A percentile compares a stretch with the other conserved stretches of the same genome.
Evolutionary conservation across 2,888 invertebrate species (phyloP).

Genomic region (Drosophila kuntzei): DNA sequence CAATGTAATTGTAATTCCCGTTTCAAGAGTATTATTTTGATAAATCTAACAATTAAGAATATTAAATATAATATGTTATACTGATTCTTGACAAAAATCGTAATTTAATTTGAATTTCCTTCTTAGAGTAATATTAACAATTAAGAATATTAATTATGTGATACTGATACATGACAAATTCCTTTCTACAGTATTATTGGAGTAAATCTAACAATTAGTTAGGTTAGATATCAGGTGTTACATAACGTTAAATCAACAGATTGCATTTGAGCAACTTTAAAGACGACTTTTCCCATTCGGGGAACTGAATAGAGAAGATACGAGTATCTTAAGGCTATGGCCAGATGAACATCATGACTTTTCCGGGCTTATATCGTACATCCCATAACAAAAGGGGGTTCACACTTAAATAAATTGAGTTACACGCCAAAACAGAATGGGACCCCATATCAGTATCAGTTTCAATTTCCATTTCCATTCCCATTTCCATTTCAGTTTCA

Average conservation of each 20-base stretch:
- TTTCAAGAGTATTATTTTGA: too few relatives aligned
- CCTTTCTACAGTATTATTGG: too few relatives aligned
- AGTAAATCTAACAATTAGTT: not conserved
- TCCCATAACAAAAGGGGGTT: slow-evolving; percentile 11
- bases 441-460: slow-evolving; percentile 49
- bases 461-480: slow-evolving; percentile 25
- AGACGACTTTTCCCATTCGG: not conserved
- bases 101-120: too few relatives aligned
- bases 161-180: too few relatives aligned
- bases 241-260: not conserved
- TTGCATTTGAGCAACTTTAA: not conserved
- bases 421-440: slow-evolving; percentile 53
- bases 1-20: too few relatives aligned
- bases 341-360: slow-evolving; percentile 44
- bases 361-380: slow-evolving; percentile 49
- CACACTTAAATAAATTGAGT: slow-evolving; percentile 58
- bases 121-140: too few relatives aligned
- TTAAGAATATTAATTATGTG: too few relatives aligned
- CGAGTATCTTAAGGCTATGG: slow-evolving; percentile 5
- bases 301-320: slow-evolving; percentile 9
- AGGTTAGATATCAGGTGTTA: slow-evolving; percentile 6
- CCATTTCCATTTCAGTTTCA: slow-evolving; percentile 6
- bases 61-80: too few relatives aligned
- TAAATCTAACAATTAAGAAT: too few relatives aligned
- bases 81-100: too few relatives aligned